Conservation (phyloP, 1,140 invertebrate genomes). For the Euschistus heros region DNA sequence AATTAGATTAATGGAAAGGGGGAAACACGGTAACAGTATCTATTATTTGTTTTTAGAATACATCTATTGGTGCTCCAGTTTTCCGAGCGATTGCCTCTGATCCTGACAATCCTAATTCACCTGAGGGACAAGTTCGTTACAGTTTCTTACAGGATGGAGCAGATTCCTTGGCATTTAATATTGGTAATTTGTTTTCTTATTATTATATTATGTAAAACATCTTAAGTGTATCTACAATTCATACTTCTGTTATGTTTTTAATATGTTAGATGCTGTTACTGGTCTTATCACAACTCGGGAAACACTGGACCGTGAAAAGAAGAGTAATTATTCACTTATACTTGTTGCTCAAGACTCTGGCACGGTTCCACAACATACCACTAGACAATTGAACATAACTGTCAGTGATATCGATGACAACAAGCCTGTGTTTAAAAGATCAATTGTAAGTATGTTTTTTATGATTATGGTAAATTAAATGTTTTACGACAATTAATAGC, state of each 20-base stretch:
- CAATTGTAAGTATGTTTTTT: slow-evolving; percentile 49
- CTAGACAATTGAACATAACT: slow-evolving; percentile 48
- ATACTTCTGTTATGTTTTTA: background rate
- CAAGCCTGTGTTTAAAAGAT: slow-evolving; percentile 57
- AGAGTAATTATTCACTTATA: slow-evolving; percentile 60
- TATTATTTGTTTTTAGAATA: slow-evolving; percentile 43
- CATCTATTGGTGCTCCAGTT: slow-evolving; percentile 59
- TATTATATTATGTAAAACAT: background rate
- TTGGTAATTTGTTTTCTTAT: slow-evolving; percentile 38
- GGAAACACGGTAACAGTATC: no score
- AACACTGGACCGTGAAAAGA: slow-evolving; percentile 56
- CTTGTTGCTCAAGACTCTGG: slow-evolving; percentile 63
- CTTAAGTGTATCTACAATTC: no score
- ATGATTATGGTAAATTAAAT: no score
- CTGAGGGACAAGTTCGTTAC: slow-evolving; percentile 60
- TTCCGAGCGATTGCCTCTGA: slow-evolving; percentile 67
- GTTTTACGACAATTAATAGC: no score
- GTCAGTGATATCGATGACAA: slow-evolving; percentile 71
- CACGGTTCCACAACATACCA: slow-evolving; percentile 59
- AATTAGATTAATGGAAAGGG: no score
- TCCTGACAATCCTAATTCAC: slow-evolving; percentile 61
- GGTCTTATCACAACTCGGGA: slow-evolving; percentile 61
- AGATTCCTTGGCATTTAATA: slow-evolving; percentile 53
- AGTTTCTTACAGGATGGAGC: slow-evolving; percentile 57
- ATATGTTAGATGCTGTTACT: slow-evolving; percentile 39